Evolutionary conservation across 1,140 invertebrate genomes (phyloP).

Genomic region (Eupristina koningsbergeri): DNA sequence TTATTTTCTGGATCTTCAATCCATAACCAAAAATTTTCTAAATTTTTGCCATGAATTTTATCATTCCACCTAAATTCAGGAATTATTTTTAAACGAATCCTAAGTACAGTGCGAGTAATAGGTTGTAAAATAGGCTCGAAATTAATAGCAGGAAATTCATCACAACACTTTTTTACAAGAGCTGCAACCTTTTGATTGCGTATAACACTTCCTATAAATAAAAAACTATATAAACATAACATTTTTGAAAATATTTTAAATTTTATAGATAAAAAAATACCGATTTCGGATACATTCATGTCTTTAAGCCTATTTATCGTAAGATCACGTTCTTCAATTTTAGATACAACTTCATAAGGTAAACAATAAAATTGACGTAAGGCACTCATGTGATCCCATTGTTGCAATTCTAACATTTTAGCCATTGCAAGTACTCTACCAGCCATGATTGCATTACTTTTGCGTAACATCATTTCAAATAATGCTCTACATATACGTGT

Average conservation of each 20-base stretch:
- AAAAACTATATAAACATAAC: slow-evolving; percentile 35
- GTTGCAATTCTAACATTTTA: slow-evolving; percentile 91
- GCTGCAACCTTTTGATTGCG: slow-evolving; percentile 84
- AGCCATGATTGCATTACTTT: slow-evolving; percentile 92
- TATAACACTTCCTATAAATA: slow-evolving; percentile 79
- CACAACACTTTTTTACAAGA: slow-evolving; percentile 87
- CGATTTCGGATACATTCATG: slow-evolving; percentile 90
- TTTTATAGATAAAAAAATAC: slow-evolving; percentile 65
- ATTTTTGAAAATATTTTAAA: not conserved
- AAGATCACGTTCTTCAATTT: slow-evolving; percentile 85
- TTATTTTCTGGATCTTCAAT: slow-evolving; percentile 96
- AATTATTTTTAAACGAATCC: slow-evolving; percentile 87
- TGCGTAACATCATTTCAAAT: slow-evolving; percentile 93
- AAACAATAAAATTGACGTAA: slow-evolving; percentile 89
- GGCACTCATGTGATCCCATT: slow-evolving; percentile 91
- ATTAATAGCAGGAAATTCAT: slow-evolving; percentile 88
- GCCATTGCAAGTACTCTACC: slow-evolving; percentile 85
- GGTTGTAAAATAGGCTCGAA: slow-evolving; percentile 92
- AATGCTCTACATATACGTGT: slow-evolving; percentile 90
- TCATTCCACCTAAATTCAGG: slow-evolving; percentile 95
- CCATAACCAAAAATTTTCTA: slow-evolving; percentile 98
- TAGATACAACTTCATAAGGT: slow-evolving; percentile 84
- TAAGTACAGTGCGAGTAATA: slow-evolving; percentile 93
- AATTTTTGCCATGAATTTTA: slow-evolving; percentile 87
- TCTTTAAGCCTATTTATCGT: slow-evolving; percentile 86